These are phyloP conservation scores for Anorthoa munda DNA, from an alignment of 2,888 invertebrate species.

Conservation along the genomic window DNA sequence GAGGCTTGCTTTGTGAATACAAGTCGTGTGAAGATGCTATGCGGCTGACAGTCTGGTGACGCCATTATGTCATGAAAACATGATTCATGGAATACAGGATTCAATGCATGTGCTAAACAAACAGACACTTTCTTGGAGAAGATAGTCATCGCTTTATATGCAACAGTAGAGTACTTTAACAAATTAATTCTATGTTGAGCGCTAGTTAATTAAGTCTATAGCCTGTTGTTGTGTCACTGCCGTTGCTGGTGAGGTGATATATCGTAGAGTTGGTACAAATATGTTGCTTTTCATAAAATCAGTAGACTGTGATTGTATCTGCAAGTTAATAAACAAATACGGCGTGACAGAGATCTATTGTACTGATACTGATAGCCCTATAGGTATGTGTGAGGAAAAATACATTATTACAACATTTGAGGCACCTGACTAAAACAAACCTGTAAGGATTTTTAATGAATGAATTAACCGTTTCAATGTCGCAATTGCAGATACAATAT, in stretches of 20 bases:
- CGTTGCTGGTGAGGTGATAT: constrained; percentile 1
- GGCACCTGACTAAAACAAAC: background rate
- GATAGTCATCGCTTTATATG: constrained; percentile 25
- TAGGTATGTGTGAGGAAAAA: constrained; percentile 20
- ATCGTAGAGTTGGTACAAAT: constrained; percentile 14
- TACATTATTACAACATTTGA: background rate
- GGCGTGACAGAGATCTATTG: constrained; percentile 27
- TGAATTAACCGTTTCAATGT: background rate
- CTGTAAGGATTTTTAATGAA: background rate
- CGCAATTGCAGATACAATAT: background rate
- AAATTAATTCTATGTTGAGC: constrained; percentile 15
- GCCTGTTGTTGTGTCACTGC: constrained; percentile 13
- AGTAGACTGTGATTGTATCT: constrained; percentile 21
- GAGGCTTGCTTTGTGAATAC: constrained; percentile 34
- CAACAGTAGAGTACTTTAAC: constrained; percentile 2
- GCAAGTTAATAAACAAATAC: constrained; percentile 13
- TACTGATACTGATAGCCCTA: constrained; percentile 31
- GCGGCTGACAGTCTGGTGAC: constrained; percentile 25
- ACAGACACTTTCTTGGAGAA: constrained; percentile 47
- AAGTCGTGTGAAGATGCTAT: constrained; percentile 46
- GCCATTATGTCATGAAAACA: constrained; percentile 50
- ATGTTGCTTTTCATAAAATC: constrained; percentile 33
- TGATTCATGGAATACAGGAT: constrained; percentile 59
- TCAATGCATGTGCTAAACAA: constrained; percentile 44
- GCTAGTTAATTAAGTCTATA: constrained; percentile 23